Conservation (phyloP, 1,140 invertebrate species). For the Achatina immaculata region DNA sequence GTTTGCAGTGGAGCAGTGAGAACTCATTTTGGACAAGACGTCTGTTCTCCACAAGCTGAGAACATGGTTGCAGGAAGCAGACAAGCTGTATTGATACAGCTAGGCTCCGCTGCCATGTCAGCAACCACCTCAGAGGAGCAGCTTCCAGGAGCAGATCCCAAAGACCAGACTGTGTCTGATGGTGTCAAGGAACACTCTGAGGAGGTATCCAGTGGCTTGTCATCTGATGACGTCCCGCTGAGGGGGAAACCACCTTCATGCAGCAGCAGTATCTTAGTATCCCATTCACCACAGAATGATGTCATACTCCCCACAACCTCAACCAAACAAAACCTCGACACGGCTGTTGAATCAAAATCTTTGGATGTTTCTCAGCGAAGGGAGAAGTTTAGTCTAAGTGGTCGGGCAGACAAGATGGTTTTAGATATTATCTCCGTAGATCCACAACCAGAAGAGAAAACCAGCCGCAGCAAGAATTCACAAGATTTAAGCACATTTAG, state of each 20-base stretch:
- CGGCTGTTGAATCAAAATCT: conserved; percentile 13
- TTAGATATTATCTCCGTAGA: conserved; percentile 5
- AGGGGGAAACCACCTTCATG: not conserved
- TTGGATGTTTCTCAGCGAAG: conserved; percentile 20
- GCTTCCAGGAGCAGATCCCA: not conserved
- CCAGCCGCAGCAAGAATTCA: not conserved
- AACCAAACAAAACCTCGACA: not conserved
- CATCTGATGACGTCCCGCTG: too few relatives aligned
- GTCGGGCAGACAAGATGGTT: conserved; percentile 7
- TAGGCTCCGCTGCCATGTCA: not conserved
- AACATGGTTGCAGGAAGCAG: not conserved
- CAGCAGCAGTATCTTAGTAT: too few relatives aligned
- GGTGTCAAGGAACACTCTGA: not conserved
- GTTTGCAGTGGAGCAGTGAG: not conserved
- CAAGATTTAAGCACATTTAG: not conserved
- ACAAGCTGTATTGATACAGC: not conserved
- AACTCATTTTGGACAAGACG: not conserved
- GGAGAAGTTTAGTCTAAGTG: conserved; percentile 15
- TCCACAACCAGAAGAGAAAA: not conserved
- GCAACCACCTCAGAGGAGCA: not conserved
- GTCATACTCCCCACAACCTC: too few relatives aligned
- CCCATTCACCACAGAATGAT: not conserved
- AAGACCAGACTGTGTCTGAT: conserved; percentile 22
- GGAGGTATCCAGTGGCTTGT: too few relatives aligned
- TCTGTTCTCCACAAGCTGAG: conserved; percentile 4